Conservation (phyloP, 2,797 vertebrate species). For the Danio choprae region DNA sequence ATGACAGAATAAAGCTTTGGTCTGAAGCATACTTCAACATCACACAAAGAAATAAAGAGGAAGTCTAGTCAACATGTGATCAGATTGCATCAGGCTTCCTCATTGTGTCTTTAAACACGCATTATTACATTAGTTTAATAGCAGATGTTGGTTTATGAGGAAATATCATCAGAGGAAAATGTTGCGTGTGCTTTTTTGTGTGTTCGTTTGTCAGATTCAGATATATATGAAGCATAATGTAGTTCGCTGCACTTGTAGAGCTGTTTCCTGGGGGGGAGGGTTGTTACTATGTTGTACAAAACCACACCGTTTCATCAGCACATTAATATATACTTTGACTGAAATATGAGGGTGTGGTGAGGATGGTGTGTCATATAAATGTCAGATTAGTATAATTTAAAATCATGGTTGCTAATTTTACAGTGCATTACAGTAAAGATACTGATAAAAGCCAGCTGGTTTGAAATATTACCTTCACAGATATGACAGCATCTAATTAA, state of each 20-base stretch:
- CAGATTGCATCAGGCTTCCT: conserved; percentile 39
- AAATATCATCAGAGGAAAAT: background rate
- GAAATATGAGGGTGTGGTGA: background rate
- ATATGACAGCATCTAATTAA: background rate
- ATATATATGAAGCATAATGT: background rate
- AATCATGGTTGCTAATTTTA: background rate
- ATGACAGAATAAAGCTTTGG: conserved; percentile 46
- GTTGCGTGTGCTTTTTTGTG: background rate
- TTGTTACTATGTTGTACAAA: conserved; percentile 12
- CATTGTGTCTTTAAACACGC: background rate
- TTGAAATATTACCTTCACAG: background rate
- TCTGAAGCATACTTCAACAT: conserved; percentile 31
- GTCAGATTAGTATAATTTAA: background rate
- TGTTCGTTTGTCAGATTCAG: background rate
- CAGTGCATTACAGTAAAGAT: background rate
- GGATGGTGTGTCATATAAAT: background rate
- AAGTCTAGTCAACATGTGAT: conserved; percentile 46
- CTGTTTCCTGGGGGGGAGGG: conserved; percentile 39
- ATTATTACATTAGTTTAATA: background rate
- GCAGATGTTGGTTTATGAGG: too few relatives aligned
- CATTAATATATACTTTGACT: background rate
- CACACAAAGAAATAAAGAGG: conserved; percentile 41
- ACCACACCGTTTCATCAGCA: conserved; percentile 26
- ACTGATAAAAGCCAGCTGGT: background rate
- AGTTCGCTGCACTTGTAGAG: background rate